Percentiles rank a stretch among this genome's conserved stretches.
Evolutionary conservation across 2,113 vertebrate genomes (phyloP).

Genomic region (Sylvia atricapilla): DNA sequence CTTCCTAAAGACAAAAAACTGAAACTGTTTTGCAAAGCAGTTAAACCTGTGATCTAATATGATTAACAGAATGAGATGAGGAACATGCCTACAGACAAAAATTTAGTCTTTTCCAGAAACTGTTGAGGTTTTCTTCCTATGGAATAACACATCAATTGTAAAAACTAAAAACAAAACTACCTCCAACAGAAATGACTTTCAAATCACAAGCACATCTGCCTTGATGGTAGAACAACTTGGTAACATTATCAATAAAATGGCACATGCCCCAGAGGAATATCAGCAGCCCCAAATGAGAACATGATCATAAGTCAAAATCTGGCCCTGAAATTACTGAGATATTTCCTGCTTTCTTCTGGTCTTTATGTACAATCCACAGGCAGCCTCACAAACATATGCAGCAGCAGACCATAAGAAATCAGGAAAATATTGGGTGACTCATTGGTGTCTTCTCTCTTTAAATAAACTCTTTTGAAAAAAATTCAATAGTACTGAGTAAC

Average conservation of each 20-base stretch:
- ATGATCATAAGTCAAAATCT: neutral
- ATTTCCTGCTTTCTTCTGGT: conserved; percentile 4
- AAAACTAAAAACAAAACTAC: neutral
- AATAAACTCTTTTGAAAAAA: neutral
- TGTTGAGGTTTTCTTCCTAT: neutral
- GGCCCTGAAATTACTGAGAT: neutral
- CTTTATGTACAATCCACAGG: neutral
- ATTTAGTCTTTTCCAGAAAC: neutral
- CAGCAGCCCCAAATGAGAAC: neutral
- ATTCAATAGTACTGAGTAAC: neutral
- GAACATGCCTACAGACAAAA: neutral
- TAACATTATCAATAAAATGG: conserved; percentile 7
- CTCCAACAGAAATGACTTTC: neutral
- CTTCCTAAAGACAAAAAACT: neutral
- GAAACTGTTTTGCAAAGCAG: neutral
- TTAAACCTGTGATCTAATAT: neutral
- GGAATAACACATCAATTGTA: neutral
- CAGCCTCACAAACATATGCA: neutral
- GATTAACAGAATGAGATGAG: neutral
- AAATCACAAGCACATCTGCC: neutral
- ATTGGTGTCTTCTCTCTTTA: neutral
- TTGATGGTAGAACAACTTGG: neutral
- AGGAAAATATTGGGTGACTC: neutral
- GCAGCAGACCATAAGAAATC: neutral
- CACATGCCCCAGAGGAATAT: neutral